These are phyloP conservation scores for Chrysolina haemoptera DNA, from an alignment of 2,888 invertebrate genomes.

Conservation along the genomic window DNA sequence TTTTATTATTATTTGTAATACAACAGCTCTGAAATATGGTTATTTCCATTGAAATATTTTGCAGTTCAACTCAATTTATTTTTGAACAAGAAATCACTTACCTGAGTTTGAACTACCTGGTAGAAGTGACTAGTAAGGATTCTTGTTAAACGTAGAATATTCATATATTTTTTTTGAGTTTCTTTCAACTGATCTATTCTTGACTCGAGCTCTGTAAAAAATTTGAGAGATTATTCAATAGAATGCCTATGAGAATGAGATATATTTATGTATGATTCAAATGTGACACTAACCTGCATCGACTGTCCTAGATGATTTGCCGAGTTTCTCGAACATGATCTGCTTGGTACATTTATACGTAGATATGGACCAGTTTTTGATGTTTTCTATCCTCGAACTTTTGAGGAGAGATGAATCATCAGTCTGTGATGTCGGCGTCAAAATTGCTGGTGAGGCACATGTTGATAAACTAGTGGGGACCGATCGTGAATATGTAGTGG, in stretches of 20 bases:
- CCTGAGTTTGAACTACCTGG: conserved; percentile 87
- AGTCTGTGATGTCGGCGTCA: conserved; percentile 71
- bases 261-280: no score
- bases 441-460: conserved; percentile 68
- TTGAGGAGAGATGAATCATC: conserved; percentile 78
- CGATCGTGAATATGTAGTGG: conserved; percentile 79
- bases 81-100: conserved; percentile 53
- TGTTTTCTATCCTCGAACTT: conserved; percentile 89
- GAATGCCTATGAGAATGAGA: no score
- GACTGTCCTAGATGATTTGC: conserved; percentile 92
- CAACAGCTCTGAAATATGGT: not conserved
- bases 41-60: no score
- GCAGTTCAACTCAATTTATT: no score
- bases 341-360: conserved; percentile 99
- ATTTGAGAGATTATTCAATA: not conserved
- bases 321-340: conserved; percentile 95
- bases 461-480: conserved; percentile 76
- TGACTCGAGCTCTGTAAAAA: conserved; percentile 85
- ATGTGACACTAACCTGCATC: conserved; percentile 80
- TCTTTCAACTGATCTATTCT: conserved; percentile 94
- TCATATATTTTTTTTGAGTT: conserved; percentile 93
- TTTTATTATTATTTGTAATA: no score
- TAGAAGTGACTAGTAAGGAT: conserved; percentile 91
- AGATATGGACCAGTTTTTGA: conserved; percentile 97
- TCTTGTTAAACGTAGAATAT: conserved; percentile 87